Base-by-base conservation (phyloP, 2,797 vertebrate species). In the Aulostomus chinensis region DNA sequence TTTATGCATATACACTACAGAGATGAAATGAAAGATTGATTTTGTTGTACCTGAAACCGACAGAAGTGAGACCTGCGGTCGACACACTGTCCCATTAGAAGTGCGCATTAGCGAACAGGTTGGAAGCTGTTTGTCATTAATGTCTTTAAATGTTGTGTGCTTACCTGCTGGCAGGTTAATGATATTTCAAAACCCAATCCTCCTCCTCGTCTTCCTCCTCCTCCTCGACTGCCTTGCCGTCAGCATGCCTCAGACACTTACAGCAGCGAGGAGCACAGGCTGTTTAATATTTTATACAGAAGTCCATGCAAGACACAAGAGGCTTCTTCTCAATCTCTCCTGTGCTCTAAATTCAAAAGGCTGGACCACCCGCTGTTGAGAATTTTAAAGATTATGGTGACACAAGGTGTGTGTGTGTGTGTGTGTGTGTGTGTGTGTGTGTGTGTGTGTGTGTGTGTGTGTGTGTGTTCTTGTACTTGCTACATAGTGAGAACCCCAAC, bases 281-380 rank as follows among this genome's bases (percentile, higher is more conserved):
- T 73, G 64, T 48, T 85, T 64, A 79, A 84, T 78, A 78, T 85
- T 81, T 87, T 33, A 86, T 76, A 31, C 9, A 5, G 49, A 54
- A 43, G 18, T 69, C 69, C 69, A 81, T 69, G 67, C 75, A 83
- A 72, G 65, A 65, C 58, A 67, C 48, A 41, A 37, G 40, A 61
- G 49, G 32, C 39, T 52, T 29, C 37, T 16, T 37, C 45, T 58
- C 24, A 10, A 16, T 45, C 10, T 43, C 16, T 43, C 28, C 36
- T 26, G 35, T 5, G 9, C 35, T 49, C 38, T 15, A 22, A 33
- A 52, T 77, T 79, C 64, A 81, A 80, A 52, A 45, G 55, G 7
- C 53, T 48, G 2, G 15, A 57, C 45, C 8, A 11, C 58, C 60
- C 18, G 25, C 65, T 68, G 66, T 49, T 52, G 31, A 28, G 49